Base-by-base conservation (phyloP, 1,140 invertebrate species). In the Bombus huntii region DNA sequence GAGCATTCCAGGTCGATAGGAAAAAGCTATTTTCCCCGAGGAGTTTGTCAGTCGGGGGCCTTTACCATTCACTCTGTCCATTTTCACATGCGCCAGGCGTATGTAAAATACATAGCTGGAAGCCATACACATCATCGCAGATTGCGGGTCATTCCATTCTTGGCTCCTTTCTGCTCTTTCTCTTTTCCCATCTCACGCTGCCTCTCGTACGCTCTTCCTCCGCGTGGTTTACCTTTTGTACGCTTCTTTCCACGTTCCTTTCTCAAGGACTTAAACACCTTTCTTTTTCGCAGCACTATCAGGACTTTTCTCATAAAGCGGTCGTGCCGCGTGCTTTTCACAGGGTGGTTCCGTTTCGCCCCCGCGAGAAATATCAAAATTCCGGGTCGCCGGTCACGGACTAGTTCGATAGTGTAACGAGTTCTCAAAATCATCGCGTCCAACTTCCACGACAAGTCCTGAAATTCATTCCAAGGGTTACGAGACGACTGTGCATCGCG, bases 91-190 rank as follows among this genome's bases (percentile, higher is more conserved):
- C 74, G 42, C 25, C 18, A 8, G 6, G 12, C 34, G 75, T 85
- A 85, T 73, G 77, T 80, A 72, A 80, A 80, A 80, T 85, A 85
- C 77, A 80, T 65, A 39, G 76, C 66, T 47, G 37, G n/a, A 18
- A 71, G 42, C 83, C 10, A 28, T 73, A 28, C 68, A 73, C 83
- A 53, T 85, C 53, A 68, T 28, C 83, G 68, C 83, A 65, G 83
- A 85, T 85, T 80, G 83, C 83, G 42, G 83, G 83, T 85, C 77
- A 85, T 85, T 80, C 77, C 83, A 72, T 80, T 85, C 77, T 85
- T 85, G 65, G 57, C 83, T 62, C 59, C 25, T 76, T 39, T 39
- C 25, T 9, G 18, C 74, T 12, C 8, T 6, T 42, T 42, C 34
- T 18, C 34, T 34, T 12, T 18, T 1, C 28, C 9, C 1, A n/a